Evolutionary conservation across 2,888 invertebrate genomes (phyloP), one percentile per base, ranked within the genome.

Genomic region (Orthonevra nobilis): DNA sequence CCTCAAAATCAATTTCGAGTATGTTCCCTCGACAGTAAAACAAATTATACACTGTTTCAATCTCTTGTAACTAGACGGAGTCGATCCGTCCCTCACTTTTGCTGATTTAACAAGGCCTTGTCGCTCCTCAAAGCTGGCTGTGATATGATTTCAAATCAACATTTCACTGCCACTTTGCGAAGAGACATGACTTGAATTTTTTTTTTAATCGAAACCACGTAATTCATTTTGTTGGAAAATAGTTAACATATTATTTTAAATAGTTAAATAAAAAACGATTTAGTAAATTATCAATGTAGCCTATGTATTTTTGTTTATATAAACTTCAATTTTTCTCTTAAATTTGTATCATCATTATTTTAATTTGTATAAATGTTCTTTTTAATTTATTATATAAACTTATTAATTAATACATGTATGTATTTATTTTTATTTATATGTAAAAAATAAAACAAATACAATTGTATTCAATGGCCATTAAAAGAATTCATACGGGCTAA

Each of bases 121-220:
- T 82, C 85, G 85, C 85, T 85, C 85, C 85, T 85, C 85, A 85
- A 85, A 85, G 85, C 84, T 85, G 85, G 85, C 85, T 85, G 85
- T 85, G 85, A 85, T 85, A 85, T 85, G 85, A 82, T 79, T 83
- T 81, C 82, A 58, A 12, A 19, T 72, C 54, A 64, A 85, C 85
- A 85, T 85, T 81, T 85, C 85, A 85, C 85, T 44, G 81, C 85
- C 85, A 83, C 85, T 82, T 82, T 85, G 82, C 83, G 81, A 84
- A 84, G 83, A 46, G 84, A 82, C 83, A 84, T 81, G 81, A 81
- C 63, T 77, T 81, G 63, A 17, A 10, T n/a, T 26, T 23, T 26
- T 17, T 6, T 2, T 1, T 12, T 17, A 23, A 23, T n/a, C n/a
- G 23, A 3, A 23, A 23, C 5, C 23, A 23, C 23, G n/a, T n/a